These are phyloP conservation scores for Acrobasis consociella DNA, from an alignment of 2,888 invertebrate species.

Conservation along the genomic window DNA sequence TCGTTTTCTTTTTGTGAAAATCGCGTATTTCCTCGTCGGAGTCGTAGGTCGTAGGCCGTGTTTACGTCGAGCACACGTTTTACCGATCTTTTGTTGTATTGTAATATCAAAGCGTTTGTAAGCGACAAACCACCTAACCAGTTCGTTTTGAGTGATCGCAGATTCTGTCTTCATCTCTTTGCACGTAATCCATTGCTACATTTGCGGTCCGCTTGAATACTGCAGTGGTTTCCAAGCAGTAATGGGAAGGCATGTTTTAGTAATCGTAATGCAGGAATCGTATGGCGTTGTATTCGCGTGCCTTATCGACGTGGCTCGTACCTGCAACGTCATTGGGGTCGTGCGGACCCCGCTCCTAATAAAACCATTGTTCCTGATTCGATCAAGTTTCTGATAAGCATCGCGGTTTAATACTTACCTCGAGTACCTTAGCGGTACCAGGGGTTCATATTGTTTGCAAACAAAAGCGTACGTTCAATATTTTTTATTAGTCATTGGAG, in stretches of 20 bases:
- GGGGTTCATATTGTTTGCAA: slow-evolving; percentile 41
- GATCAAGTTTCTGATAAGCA: slow-evolving; percentile 59
- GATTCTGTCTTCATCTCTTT: background rate
- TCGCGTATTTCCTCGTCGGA: slow-evolving; percentile 44
- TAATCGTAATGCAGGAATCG: slow-evolving; percentile 9
- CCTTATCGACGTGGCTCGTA: slow-evolving; percentile 58
- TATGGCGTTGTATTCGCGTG: slow-evolving; percentile 50
- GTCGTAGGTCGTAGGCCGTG: slow-evolving; percentile 47
- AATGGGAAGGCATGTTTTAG: slow-evolving; percentile 24
- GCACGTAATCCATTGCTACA: slow-evolving; percentile 22
- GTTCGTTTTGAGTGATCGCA: background rate
- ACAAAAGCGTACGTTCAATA: slow-evolving; percentile 33
- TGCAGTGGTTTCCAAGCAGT: slow-evolving; percentile 12
- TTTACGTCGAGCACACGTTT: slow-evolving; percentile 49
- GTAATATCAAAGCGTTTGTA: slow-evolving; percentile 44
- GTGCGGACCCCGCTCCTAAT: slow-evolving; percentile 49
- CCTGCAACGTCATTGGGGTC: slow-evolving; percentile 59
- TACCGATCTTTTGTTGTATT: slow-evolving; percentile 50
- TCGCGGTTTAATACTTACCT: slow-evolving; percentile 42
- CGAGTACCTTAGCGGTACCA: slow-evolving; percentile 43
- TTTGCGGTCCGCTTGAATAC: background rate
- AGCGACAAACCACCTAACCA: slow-evolving; percentile 32
- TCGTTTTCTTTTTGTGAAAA: slow-evolving; percentile 31
- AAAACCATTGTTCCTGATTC: slow-evolving; percentile 66
- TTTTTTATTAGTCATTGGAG: slow-evolving; percentile 24